A percentile compares a stretch with the other conserved stretches of the same genome.
Conservation (phyloP, 1,140 invertebrate genomes). For the Habropoda laboriosa region DNA sequence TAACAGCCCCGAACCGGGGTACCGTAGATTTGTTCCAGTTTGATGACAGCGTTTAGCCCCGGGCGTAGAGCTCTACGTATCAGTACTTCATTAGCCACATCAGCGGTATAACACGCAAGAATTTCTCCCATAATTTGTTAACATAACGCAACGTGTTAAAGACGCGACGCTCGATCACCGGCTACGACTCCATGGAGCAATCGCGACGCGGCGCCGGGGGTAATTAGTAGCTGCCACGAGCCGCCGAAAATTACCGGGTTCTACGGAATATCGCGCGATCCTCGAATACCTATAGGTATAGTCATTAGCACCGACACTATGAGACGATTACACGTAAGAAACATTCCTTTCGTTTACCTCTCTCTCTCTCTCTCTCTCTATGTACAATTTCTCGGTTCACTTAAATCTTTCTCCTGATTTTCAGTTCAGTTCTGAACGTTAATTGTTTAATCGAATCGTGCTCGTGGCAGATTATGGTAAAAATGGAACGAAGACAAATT, state of each 20-base stretch:
- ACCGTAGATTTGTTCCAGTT: background rate
- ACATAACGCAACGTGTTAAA: background rate
- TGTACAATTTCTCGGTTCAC: background rate
- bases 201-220: conserved; percentile 45
- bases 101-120: background rate
- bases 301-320: conserved; percentile 37
- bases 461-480: too few relatives aligned
- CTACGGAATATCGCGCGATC: conserved; percentile 6
- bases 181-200: conserved; percentile 40
- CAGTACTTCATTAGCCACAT: conserved; percentile 15
- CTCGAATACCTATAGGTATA: conserved; percentile 19
- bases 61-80: background rate
- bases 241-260: conserved; percentile 64
- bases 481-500: too few relatives aligned
- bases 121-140: background rate
- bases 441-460: too few relatives aligned
- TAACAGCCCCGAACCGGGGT: background rate
- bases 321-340: conserved; percentile 15
- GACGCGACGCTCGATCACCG: conserved; percentile 31
- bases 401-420: too few relatives aligned
- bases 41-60: background rate
- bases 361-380: too few relatives aligned
- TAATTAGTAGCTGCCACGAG: conserved; percentile 69
- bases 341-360: background rate
- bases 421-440: too few relatives aligned